phyloP scores from a whole-genome alignment of 1,140 invertebrate species.

The Lepidurus couesii region DNA sequence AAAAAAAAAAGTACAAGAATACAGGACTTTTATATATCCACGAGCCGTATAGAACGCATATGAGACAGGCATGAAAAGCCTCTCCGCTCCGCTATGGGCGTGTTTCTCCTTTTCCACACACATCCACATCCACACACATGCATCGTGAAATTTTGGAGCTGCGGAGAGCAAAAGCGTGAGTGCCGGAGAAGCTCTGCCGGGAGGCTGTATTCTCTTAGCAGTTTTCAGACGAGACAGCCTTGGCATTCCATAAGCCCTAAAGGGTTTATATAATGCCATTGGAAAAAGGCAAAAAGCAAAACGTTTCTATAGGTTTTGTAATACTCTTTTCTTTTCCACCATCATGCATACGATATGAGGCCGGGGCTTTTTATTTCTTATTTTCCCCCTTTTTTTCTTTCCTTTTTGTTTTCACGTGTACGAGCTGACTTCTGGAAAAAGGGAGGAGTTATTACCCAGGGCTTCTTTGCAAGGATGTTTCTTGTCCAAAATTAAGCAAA shows the following conservation, averaged over 20 bases:
- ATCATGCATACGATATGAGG: slow-evolving; percentile 18
- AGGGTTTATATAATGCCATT: slow-evolving; percentile 19
- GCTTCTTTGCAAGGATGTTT: background rate
- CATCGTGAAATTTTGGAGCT: background rate
- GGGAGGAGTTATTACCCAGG: background rate
- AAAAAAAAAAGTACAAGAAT: background rate
- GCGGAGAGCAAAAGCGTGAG: slow-evolving; percentile 3
- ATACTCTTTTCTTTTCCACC: slow-evolving; percentile 15
- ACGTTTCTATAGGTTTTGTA: slow-evolving; percentile 12
- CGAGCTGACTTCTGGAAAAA: slow-evolving; percentile 7
- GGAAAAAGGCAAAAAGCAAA: slow-evolving; percentile 19
- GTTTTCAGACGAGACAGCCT: slow-evolving; percentile 21
- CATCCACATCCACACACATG: background rate
- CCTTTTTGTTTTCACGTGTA: background rate
- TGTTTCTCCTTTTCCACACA: slow-evolving; percentile 7
- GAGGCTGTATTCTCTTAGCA: slow-evolving; percentile 15
- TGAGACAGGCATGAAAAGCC: background rate
- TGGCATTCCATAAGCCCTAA: slow-evolving; percentile 18
- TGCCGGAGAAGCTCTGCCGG: slow-evolving; percentile 2
- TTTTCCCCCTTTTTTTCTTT: background rate
- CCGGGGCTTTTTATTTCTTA: background rate
- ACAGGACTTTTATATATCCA: slow-evolving; percentile 5
- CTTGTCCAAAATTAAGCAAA: background rate
- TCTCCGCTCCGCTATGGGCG: background rate
- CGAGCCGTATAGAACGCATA: background rate